Evolutionary conservation across 2,888 invertebrate species (phyloP).

Genomic region (Chymomyza amoena): DNA sequence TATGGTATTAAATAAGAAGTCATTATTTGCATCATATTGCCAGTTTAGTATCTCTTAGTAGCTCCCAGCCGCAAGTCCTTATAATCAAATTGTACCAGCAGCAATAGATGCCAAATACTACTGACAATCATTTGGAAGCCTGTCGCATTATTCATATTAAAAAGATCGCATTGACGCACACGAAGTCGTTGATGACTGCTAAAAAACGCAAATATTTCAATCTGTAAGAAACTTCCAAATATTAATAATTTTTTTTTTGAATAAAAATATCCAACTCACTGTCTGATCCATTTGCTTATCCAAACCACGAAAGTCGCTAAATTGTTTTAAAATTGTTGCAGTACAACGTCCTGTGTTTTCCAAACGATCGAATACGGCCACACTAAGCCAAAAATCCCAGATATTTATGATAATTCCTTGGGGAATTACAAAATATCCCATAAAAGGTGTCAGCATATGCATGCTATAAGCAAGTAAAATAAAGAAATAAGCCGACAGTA

Average conservation of each 20-base stretch:
- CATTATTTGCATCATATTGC: too few relatives aligned
- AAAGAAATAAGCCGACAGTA: constrained; percentile 29
- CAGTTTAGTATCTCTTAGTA: too few relatives aligned
- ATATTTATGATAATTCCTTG: constrained; percentile 28
- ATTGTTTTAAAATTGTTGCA: constrained; percentile 27
- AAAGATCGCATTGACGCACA: constrained; percentile 37
- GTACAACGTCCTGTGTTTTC: constrained; percentile 28
- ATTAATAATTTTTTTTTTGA: too few relatives aligned
- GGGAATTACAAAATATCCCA: neutral
- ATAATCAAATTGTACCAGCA: constrained; percentile 50
- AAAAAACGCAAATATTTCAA: constrained; percentile 35
- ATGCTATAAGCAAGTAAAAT: constrained; percentile 34
- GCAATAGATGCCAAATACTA: constrained; percentile 35
- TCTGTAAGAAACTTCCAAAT: constrained; percentile 13
- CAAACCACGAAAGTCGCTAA: constrained; percentile 10
- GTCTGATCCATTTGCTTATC: constrained; percentile 23
- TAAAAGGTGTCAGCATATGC: neutral
- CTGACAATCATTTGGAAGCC: constrained; percentile 48
- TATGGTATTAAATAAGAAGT: too few relatives aligned
- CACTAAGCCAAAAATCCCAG: constrained; percentile 44
- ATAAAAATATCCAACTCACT: constrained; percentile 23
- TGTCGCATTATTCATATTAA: constrained; percentile 36
- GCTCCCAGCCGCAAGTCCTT: constrained; percentile 38
- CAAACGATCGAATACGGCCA: constrained; percentile 35
- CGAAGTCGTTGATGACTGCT: constrained; percentile 32